A percentile compares a stretch with the other conserved stretches of the same genome.
Evolutionary conservation across 1,140 invertebrate species (phyloP).

Genomic region (Drosophila bifasciata): DNA sequence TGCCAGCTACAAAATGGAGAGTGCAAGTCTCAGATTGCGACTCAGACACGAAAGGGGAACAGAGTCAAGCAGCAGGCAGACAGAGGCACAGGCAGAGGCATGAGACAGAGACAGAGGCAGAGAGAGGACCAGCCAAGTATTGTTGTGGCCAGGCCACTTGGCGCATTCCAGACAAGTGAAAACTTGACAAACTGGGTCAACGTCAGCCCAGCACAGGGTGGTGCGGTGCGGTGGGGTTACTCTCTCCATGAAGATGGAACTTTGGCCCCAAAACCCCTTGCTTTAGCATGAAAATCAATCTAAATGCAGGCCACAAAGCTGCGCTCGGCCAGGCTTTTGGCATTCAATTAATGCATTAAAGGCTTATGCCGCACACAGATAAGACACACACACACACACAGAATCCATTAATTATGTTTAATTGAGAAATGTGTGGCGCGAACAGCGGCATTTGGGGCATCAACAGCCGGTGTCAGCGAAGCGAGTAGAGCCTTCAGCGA

Average conservation of each 20-base stretch:
- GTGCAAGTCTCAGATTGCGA: constrained; percentile 35
- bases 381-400: no score
- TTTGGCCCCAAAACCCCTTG: constrained; percentile 7
- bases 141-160: constrained; percentile 42
- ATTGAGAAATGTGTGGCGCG: constrained; percentile 17
- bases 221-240: not conserved
- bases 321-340: constrained; percentile 4
- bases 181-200: constrained; percentile 63
- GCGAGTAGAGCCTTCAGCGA: no score
- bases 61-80: constrained; percentile 3
- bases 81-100: no score
- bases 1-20: constrained; percentile 36
- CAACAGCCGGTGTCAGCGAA: no score
- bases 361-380: constrained; percentile 8
- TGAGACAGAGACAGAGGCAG: no score
- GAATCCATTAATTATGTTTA: not conserved
- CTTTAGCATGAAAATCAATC: constrained; percentile 57
- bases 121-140: constrained; percentile 30
- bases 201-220: constrained; percentile 34
- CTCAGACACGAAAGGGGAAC: not conserved
- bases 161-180: constrained; percentile 55
- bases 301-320: constrained; percentile 50
- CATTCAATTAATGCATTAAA: constrained; percentile 58
- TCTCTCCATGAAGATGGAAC: not conserved
- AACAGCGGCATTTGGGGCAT: not conserved